Evolutionary conservation across 2,888 invertebrate genomes (phyloP), one percentile per base, ranked within the genome.

Genomic region (Pollenia griseotomentosa): DNA sequence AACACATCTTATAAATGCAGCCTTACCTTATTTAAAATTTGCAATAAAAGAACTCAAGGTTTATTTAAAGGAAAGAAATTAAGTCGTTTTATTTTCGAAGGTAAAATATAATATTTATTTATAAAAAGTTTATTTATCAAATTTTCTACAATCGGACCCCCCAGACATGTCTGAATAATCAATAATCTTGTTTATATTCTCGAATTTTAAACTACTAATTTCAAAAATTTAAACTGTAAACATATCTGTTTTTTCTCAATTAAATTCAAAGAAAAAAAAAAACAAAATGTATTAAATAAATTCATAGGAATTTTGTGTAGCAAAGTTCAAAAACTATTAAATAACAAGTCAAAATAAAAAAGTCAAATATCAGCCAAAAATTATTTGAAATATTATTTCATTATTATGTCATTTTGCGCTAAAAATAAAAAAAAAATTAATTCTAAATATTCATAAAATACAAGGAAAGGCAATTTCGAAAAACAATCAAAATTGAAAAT

Each of bases 131-230:
- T 19, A 19, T 19, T 19, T 19, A 19, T 19, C 19, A 19, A 19
- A 19, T 19, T 19, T 19, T 19, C 19, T 65, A 46, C 44, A 65
- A 12, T 9, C 5, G 33, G 5, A 19, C 33, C 33, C 33, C 19
- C 11, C 44, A 63, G 65, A 65, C 65, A 65, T 46, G 46, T 46
- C 44, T 65, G 65, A 11, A 6, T 12, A 33, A 46, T n/a, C 23
- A 16, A 44, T 73, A 11, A 57, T 55, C 44, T 57, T 57, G 10
- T 44, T 12, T 33, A 33, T 12, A 2, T n/a, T 33, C 16, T 63
- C 40, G 19, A 57, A 57, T 61, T 74, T 74, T 51, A 74, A 8
- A 19, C 40, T n/a, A 57, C 11, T 23, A 23, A 53, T 40, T 53
- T n/a, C 19, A 57, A 57, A 19, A 16, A 53, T 53, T 53, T 16